phyloP scores from a whole-genome alignment of 2,888 invertebrate genomes.

The Cabera pusaria region DNA sequence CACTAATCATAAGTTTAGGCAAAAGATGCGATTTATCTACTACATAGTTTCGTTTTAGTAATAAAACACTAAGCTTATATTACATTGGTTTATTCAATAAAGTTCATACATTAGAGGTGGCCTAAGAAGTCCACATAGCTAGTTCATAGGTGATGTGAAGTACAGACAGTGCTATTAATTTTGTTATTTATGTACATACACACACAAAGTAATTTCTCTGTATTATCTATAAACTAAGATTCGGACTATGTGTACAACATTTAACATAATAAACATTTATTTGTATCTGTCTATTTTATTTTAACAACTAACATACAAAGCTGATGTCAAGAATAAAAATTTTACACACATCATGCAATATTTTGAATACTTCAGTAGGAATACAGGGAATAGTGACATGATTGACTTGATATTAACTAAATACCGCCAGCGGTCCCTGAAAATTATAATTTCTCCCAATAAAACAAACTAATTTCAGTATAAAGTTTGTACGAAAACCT shows the following conservation, averaged over 20 bases:
- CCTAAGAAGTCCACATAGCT: constrained; percentile 61
- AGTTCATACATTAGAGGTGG: constrained; percentile 72
- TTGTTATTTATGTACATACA: constrained; percentile 58
- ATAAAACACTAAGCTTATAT: constrained; percentile 31
- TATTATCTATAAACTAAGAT: constrained; percentile 53
- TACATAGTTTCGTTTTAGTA: background rate
- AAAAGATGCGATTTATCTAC: too few relatives aligned
- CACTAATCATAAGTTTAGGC: too few relatives aligned
- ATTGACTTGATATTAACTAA: constrained; percentile 43
- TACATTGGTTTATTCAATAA: constrained; percentile 74
- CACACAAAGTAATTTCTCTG: constrained; percentile 49
- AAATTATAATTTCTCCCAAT: constrained; percentile 17
- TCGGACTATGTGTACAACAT: constrained; percentile 36
- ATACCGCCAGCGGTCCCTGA: constrained; percentile 67
- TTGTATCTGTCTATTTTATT: constrained; percentile 26
- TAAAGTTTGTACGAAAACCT: constrained; percentile 33
- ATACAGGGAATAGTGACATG: constrained; percentile 44
- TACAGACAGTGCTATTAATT: constrained; percentile 66
- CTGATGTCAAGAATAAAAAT: constrained; percentile 43
- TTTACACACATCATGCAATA: constrained; percentile 43
- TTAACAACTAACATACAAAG: constrained; percentile 46
- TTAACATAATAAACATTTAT: constrained; percentile 17
- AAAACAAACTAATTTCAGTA: constrained; percentile 16
- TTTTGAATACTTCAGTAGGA: constrained; percentile 35
- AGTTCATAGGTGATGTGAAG: constrained; percentile 67